Percentiles rank a stretch among this genome's conserved stretches.
These are phyloP conservation scores for Bembecia ichneumoniformis DNA, from an alignment of 2,888 invertebrate genomes.

Conservation along the genomic window DNA sequence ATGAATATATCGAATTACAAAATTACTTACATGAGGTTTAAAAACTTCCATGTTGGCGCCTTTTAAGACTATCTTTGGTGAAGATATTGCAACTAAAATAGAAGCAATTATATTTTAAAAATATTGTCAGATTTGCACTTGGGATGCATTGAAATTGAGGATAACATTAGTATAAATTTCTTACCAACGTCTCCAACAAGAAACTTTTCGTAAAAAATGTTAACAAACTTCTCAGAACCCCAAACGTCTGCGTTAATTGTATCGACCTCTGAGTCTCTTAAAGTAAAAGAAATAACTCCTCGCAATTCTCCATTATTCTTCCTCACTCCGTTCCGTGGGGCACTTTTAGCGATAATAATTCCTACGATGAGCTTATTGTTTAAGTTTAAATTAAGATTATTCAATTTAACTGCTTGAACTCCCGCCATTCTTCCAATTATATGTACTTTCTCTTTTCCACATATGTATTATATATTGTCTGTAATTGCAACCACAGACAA, in stretches of 20 bases:
- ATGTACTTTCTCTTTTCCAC: neutral
- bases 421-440: slow-evolving; percentile 56
- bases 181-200: slow-evolving; percentile 80
- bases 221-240: slow-evolving; percentile 77
- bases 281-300: slow-evolving; percentile 83
- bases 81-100: slow-evolving; percentile 76
- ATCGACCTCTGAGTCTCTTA: slow-evolving; percentile 80
- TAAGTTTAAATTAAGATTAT: slow-evolving; percentile 52
- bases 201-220: slow-evolving; percentile 74
- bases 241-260: slow-evolving; percentile 84
- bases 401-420: slow-evolving; percentile 49
- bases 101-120: neutral
- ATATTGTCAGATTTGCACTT: neutral
- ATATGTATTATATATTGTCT: no score
- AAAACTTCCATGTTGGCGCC: slow-evolving; percentile 73
- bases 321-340: slow-evolving; percentile 63
- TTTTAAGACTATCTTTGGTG: slow-evolving; percentile 74
- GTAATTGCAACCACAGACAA: no score
- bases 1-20: neutral
- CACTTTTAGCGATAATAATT: slow-evolving; percentile 77
- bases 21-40: slow-evolving; percentile 69
- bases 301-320: slow-evolving; percentile 68
- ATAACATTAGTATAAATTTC: slow-evolving; percentile 13
- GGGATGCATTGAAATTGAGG: neutral
- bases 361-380: slow-evolving; percentile 65